phyloP scores from a whole-genome alignment of 2,113 vertebrate species.

The Oostethus manadensis region DNA sequence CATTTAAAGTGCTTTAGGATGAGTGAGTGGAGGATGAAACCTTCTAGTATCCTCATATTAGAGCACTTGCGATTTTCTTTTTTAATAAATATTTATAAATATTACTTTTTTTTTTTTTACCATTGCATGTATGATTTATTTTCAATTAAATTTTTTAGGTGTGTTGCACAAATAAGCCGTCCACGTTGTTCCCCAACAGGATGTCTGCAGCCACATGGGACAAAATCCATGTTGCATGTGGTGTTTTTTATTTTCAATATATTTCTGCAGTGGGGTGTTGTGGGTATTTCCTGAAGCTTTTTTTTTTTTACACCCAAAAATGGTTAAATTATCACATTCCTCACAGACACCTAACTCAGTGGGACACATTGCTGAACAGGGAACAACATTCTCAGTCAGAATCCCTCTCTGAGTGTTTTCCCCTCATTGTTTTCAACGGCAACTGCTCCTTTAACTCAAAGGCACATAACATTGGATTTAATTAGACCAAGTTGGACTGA shows the following conservation, averaged over 20 bases:
- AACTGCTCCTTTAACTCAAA: conserved; percentile 12
- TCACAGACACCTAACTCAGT: neutral
- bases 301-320: neutral
- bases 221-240: neutral
- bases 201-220: neutral
- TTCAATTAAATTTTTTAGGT: no score
- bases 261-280: neutral
- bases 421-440: neutral
- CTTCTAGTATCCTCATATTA: no score
- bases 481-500: conserved; percentile 32
- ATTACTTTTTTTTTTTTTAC: no score
- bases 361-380: neutral
- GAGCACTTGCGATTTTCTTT: no score
- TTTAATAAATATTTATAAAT: no score
- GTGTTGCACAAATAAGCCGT: neutral
- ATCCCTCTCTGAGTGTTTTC: neutral
- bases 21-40: no score
- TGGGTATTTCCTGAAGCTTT: neutral
- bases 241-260: no score
- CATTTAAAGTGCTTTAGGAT: no score
- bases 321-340: conserved; percentile 2
- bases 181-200: neutral
- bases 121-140: no score
- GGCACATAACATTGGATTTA: conserved; percentile 28
- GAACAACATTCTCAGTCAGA: neutral